phyloP scores from a whole-genome alignment of 2,113 vertebrate species.

The Edolisoma coerulescens region DNA sequence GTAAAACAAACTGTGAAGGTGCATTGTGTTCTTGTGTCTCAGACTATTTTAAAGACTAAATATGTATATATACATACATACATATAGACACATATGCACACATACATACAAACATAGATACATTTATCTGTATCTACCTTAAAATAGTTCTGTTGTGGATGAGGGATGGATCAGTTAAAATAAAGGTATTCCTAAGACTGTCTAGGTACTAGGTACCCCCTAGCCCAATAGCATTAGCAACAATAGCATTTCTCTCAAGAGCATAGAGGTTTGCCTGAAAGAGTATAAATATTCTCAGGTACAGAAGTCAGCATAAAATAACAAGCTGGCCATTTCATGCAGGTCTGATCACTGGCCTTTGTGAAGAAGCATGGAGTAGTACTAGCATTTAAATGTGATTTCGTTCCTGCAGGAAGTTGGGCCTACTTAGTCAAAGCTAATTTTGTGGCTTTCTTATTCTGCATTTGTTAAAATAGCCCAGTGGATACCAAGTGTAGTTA shows the following conservation, averaged over 20 bases:
- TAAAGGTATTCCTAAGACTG: not conserved
- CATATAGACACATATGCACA: too few species aligned
- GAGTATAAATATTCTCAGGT: not conserved
- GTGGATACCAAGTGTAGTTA: not conserved
- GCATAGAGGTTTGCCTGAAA: not conserved
- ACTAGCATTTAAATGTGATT: not conserved
- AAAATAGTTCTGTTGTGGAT: not conserved
- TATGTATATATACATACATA: too few species aligned
- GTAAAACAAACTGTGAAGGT: not conserved
- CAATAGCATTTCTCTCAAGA: not conserved
- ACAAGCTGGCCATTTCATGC: accelerated
- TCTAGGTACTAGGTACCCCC: not conserved
- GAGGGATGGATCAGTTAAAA: not conserved
- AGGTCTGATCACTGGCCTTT: not conserved
- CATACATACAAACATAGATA: not conserved
- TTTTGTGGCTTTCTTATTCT: not conserved
- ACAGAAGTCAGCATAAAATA: not conserved
- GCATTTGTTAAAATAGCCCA: not conserved
- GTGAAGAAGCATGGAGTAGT: not conserved
- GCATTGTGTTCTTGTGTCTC: not conserved
- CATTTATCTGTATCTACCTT: not conserved
- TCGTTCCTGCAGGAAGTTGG: not conserved
- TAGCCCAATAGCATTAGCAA: not conserved
- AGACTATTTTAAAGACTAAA: not conserved
- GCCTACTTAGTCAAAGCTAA: not conserved